Conservation (phyloP, 2,888 invertebrate genomes). For the Lepidocyrtoides sp. region DNA sequence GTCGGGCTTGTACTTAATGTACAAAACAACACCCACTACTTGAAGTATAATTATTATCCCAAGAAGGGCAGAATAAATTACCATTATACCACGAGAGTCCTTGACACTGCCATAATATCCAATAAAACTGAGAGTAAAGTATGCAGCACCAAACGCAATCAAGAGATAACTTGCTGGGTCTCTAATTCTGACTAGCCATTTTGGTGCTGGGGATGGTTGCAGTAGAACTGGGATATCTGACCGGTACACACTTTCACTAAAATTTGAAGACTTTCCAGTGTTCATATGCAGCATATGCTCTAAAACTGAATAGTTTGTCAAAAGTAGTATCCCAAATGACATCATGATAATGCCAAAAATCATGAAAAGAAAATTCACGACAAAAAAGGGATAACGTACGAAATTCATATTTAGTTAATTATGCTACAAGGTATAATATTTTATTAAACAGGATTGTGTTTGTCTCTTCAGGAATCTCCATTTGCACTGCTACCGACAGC, state of each 20-base stretch:
- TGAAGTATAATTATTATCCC: conserved; percentile 2
- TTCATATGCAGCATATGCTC: conserved; percentile 53
- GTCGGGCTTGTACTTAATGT: conserved; percentile 67
- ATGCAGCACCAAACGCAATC: conserved; percentile 54
- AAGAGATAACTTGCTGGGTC: conserved; percentile 73
- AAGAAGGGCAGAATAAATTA: conserved; percentile 21
- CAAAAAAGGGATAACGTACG: conserved; percentile 67
- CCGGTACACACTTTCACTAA: conserved; percentile 57
- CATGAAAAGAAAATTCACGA: conserved; percentile 70
- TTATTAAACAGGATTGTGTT: too few relatives aligned
- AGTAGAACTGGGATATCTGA: conserved; percentile 52
- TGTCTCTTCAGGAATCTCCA: too few relatives aligned
- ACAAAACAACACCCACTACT: conserved; percentile 53
- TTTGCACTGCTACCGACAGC: too few relatives aligned
- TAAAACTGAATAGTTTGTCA: conserved; percentile 68
- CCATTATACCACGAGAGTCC: conserved; percentile 59
- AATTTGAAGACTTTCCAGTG: conserved; percentile 25
- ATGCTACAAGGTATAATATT: too few relatives aligned
- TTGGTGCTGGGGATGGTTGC: conserved; percentile 43
- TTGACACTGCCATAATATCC: conserved; percentile 66
- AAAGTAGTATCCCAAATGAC: conserved; percentile 58
- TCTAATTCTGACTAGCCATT: conserved; percentile 55
- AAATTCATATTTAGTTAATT: conserved; percentile 73
- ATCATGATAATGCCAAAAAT: conserved; percentile 55
- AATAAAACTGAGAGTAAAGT: conserved; percentile 67